Conservation (phyloP, 2,797 vertebrate species). For the Adrianichthys oophorus region DNA sequence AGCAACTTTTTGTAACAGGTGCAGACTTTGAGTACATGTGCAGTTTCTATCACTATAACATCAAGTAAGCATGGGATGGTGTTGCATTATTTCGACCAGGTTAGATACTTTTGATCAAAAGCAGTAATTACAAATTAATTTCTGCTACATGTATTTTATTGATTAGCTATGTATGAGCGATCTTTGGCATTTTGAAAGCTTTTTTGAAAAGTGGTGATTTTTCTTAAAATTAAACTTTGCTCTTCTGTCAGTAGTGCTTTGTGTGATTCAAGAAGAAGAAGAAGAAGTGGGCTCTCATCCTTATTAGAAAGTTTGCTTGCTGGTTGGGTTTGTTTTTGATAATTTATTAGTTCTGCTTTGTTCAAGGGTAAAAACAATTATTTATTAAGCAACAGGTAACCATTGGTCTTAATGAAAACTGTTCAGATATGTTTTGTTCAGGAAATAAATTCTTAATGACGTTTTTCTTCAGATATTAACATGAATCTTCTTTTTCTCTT, state of each 20-base stretch:
- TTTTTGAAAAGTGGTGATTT: slow-evolving; percentile 35
- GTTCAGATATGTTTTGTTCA: slow-evolving; percentile 18
- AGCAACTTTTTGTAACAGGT: slow-evolving; percentile 30
- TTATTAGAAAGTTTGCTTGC: neutral
- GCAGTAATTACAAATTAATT: slow-evolving; percentile 45
- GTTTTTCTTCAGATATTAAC: slow-evolving; percentile 5
- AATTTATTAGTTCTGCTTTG: slow-evolving; percentile 31
- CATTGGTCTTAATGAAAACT: slow-evolving; percentile 1
- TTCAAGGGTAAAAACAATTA: slow-evolving; percentile 21
- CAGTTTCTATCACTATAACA: slow-evolving; percentile 48
- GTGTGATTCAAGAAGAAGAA: slow-evolving; percentile 17
- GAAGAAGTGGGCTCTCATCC: slow-evolving; percentile 21
- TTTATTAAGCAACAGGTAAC: slow-evolving; percentile 10
- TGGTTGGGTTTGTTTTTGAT: slow-evolving; percentile 22
- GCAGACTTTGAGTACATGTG: slow-evolving; percentile 27
- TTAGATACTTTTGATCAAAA: slow-evolving; percentile 34
- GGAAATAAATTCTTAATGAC: no score
- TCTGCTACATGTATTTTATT: slow-evolving; percentile 59
- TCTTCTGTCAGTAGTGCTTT: slow-evolving; percentile 41
- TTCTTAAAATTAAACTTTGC: slow-evolving; percentile 32
- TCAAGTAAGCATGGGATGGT: slow-evolving; percentile 18
- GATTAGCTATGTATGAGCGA: slow-evolving; percentile 61
- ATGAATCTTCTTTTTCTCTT: slow-evolving; percentile 18
- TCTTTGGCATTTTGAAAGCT: slow-evolving; percentile 56
- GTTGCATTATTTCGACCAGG: slow-evolving; percentile 20